These are phyloP conservation scores for Microcebus lehilahytsara DNA, from an alignment of 2,113 vertebrate genomes.

Conservation along the genomic window DNA sequence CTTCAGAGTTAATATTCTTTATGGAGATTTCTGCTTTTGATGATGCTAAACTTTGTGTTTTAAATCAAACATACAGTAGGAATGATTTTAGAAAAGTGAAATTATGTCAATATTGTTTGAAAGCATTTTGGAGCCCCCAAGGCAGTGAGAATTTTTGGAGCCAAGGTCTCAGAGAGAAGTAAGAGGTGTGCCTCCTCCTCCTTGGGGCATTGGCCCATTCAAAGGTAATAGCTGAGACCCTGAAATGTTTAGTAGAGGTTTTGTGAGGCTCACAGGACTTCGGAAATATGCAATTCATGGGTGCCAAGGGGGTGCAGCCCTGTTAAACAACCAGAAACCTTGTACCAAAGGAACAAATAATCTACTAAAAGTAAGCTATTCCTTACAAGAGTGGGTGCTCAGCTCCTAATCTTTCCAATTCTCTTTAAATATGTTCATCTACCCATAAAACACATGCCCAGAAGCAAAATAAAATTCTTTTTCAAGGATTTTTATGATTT, in stretches of 20 bases:
- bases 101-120: too few relatives aligned
- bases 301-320: rapidly evolving
- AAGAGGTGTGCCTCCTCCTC: not conserved
- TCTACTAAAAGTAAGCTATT: not conserved
- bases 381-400: not conserved
- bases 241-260: not conserved
- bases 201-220: not conserved
- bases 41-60: not conserved
- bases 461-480: too few relatives aligned
- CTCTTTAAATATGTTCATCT: not conserved
- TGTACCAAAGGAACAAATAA: not conserved
- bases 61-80: not conserved
- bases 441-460: too few relatives aligned
- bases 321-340: not conserved
- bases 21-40: not conserved
- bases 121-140: not conserved
- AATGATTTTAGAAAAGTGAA: not conserved
- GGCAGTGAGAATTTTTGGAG: not conserved
- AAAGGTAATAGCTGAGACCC: not conserved
- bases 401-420: not conserved
- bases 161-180: not conserved
- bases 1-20: not conserved
- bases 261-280: not conserved
- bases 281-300: not conserved
- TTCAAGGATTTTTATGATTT: too few relatives aligned